Evolutionary conservation across 37 sponge, comb jelly and placozoan species (phyloP), one percentile per base, ranked within the genome.

Genomic region (Theonella swinhoei): DNA sequence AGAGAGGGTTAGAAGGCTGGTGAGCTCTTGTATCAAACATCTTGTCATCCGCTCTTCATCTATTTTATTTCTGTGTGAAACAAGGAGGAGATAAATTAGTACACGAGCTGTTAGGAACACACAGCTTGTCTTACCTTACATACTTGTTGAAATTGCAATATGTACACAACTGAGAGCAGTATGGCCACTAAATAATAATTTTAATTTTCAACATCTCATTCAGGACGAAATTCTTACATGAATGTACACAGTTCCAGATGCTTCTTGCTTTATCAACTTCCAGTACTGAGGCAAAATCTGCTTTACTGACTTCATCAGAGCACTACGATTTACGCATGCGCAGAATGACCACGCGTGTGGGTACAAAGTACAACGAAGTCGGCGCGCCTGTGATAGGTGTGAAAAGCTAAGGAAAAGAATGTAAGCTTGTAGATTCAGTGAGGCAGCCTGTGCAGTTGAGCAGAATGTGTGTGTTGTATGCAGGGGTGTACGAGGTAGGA

Each of bases 61-160:
- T 22, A 85, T 67, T 32, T 23, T 23, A 17, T 43, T 28, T 25
- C 85, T 83, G 29, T 42, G 38, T 34, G 35, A 36, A 68, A 39
- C 33, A 24, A 64, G 17, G 26, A 37, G 35, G 20, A 72, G 25
- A 39, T 35, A 64, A 64, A 4, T 41, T 38, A 24, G 17, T 38
- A 23, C 29, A 19, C 8, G n/a, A 64, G 32, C 68, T 67, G 25
- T n/a, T n/a, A n/a, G n/a, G n/a, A n/a, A n/a, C n/a, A n/a, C n/a
- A n/a, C n/a, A n/a, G n/a, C n/a, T n/a, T 14, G 11, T 14, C 81
- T 22, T 33, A 83, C 84, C 62, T 74, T 0, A 75, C 32, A 39
- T 91, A 90, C 40, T 94, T 94, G 86, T 91, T 94, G 89, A 94
- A 94, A 79, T 94, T 94, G 80, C 95, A 94, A 58, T 94, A 94